Conservation (phyloP, 2,797 vertebrate genomes). For the Mallotus villosus region DNA sequence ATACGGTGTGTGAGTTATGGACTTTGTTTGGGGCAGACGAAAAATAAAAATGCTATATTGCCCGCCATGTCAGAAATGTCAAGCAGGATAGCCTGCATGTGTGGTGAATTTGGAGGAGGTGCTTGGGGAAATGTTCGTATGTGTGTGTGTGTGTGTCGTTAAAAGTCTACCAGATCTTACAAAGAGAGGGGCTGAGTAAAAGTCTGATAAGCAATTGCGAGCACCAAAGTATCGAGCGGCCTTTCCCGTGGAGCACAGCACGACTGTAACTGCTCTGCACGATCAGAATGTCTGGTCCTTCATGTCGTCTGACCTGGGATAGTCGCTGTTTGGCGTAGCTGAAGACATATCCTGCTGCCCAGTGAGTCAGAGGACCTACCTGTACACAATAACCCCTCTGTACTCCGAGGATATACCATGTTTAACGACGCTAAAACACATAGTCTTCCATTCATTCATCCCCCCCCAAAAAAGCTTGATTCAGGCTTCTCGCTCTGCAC, state of each 20-base stretch:
- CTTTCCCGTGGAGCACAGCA: no score
- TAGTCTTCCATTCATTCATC: conserved; percentile 45
- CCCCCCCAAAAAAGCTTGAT: neutral
- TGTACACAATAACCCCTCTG: conserved; percentile 33
- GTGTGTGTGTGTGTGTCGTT: conserved; percentile 15
- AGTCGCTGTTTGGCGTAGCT: no score
- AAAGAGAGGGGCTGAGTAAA: no score
- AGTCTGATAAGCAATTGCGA: no score
- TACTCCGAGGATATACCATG: conserved; percentile 18
- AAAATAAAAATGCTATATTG: conserved; percentile 63
- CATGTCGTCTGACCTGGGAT: no score
- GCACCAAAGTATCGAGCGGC: no score
- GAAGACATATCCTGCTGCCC: no score
- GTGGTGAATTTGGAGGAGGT: conserved; percentile 39
- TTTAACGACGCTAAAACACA: conserved; percentile 51
- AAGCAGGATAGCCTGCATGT: conserved; percentile 50
- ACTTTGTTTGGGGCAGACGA: conserved; percentile 63
- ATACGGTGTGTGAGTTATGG: conserved; percentile 59
- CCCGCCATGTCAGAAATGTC: conserved; percentile 44
- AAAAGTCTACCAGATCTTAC: no score
- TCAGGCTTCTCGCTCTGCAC: conserved; percentile 28
- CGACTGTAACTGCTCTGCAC: no score
- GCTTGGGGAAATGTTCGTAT: neutral
- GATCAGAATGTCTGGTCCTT: no score
- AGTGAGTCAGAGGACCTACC: neutral